Conservation (phyloP, 1,140 invertebrate genomes). For the Coelopa frigida region DNA sequence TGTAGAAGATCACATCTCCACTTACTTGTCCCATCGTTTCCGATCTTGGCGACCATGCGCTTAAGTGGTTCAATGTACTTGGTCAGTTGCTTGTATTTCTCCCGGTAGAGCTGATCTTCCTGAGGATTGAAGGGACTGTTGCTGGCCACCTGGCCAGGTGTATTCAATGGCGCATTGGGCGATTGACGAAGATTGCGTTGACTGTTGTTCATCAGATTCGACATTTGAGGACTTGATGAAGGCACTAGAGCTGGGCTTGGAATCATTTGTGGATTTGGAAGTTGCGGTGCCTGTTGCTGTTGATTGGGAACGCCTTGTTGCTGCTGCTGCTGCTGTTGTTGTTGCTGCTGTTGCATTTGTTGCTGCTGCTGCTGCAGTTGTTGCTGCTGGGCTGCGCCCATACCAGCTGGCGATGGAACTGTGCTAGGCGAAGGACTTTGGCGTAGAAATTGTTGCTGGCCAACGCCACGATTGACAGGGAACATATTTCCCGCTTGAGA, state of each 20-base stretch:
- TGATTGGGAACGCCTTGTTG: conserved; percentile 20
- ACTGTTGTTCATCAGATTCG: conserved; percentile 47
- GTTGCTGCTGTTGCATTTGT: conserved; percentile 10
- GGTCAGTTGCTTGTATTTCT: conserved; percentile 84
- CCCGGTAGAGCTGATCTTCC: conserved; percentile 83
- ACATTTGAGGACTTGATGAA: conserved; percentile 59
- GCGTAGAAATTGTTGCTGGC: conserved; percentile 45
- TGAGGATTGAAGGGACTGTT: conserved; percentile 59
- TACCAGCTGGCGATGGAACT: conserved; percentile 12
- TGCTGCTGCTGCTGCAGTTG: conserved; percentile 15
- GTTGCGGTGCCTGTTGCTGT: conserved; percentile 25
- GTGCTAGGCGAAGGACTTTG: conserved; percentile 46
- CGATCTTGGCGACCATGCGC: conserved; percentile 77
- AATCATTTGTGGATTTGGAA: conserved; percentile 50
- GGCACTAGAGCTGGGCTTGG: conserved; percentile 63
- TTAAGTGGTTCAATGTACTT: conserved; percentile 89
- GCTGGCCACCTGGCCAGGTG: conserved; percentile 62
- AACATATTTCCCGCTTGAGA: conserved; percentile 33
- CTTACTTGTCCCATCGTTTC: conserved; percentile 62
- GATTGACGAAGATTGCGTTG: conserved; percentile 60
- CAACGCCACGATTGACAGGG: conserved; percentile 43
- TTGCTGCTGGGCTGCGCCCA: conserved; percentile 11
- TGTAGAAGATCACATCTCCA: background rate
- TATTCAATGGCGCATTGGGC: conserved; percentile 73
- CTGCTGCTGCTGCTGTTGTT: conserved; percentile 21